Conservation (phyloP, 2,797 vertebrate genomes). For the Enteromius unitaeniatus region DNA sequence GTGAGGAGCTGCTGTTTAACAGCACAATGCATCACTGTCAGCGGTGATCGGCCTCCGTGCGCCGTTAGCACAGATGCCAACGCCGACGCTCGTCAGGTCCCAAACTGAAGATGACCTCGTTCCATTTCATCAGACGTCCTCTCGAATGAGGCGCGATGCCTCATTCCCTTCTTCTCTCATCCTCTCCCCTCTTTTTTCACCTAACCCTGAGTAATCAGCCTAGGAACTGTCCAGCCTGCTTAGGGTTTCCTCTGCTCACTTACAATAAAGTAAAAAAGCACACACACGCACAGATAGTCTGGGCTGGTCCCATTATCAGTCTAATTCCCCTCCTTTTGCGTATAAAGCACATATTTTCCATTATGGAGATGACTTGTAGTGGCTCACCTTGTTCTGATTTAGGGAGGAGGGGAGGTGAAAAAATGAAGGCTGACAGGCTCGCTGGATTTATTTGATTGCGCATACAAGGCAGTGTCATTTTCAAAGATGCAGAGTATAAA, state of each 20-base stretch:
- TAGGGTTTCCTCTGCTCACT: slow-evolving; percentile 78
- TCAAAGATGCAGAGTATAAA: slow-evolving; percentile 59
- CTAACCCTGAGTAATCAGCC: slow-evolving; percentile 68
- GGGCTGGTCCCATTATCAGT: slow-evolving; percentile 69
- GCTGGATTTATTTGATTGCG: slow-evolving; percentile 82
- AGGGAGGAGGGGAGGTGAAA: slow-evolving; percentile 58
- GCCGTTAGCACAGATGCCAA: slow-evolving; percentile 46
- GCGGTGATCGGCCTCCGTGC: slow-evolving; percentile 57
- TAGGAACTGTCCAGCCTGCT: slow-evolving; percentile 74
- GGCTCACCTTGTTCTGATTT: slow-evolving; percentile 70
- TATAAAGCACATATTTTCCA: slow-evolving; percentile 78
- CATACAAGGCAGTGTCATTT: slow-evolving; percentile 76
- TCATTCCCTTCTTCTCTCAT: slow-evolving; percentile 61
- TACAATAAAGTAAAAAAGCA: slow-evolving; percentile 72
- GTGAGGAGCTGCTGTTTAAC: slow-evolving; percentile 83
- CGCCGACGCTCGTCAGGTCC: slow-evolving; percentile 63
- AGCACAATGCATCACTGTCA: slow-evolving; percentile 85
- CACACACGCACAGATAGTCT: slow-evolving; percentile 50
- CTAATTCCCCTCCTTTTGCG: slow-evolving; percentile 74
- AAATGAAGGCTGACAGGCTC: slow-evolving; percentile 80
- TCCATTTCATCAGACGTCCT: slow-evolving; percentile 80
- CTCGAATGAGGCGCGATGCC: slow-evolving; percentile 71
- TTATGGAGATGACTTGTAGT: slow-evolving; percentile 80
- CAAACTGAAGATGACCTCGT: slow-evolving; percentile 80
- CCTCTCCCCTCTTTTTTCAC: slow-evolving; percentile 49